phyloP scores from a whole-genome alignment of 2,113 vertebrate genomes.

The Macrotis lagotis region DNA sequence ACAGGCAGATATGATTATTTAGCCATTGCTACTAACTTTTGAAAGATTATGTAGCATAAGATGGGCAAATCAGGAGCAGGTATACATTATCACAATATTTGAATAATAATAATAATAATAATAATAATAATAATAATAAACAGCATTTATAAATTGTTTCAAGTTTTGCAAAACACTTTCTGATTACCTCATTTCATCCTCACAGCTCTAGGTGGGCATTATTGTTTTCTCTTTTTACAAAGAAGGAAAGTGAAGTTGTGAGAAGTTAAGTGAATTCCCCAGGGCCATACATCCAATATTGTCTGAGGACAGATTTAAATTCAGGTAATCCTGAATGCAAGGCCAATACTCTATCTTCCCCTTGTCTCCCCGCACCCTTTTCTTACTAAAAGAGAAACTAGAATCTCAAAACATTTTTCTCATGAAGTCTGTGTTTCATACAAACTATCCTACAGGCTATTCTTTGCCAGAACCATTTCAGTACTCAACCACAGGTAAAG shows the following conservation, averaged over 20 bases:
- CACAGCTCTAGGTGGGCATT: neutral
- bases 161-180: too few relatives aligned
- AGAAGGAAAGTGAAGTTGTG: neutral
- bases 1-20: too few relatives aligned
- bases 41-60: too few relatives aligned
- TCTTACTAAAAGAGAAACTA: neutral
- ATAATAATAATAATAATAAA: too few relatives aligned
- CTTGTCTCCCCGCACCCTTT: too few relatives aligned
- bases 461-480: neutral
- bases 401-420: neutral
- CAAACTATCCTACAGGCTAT: neutral
- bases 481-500: too few relatives aligned
- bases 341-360: neutral
- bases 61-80: too few relatives aligned
- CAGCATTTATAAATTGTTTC: too few relatives aligned
- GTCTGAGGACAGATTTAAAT: neutral
- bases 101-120: too few relatives aligned
- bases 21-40: too few relatives aligned
- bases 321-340: neutral
- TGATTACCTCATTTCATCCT: too few relatives aligned
- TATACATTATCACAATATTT: too few relatives aligned
- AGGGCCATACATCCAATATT: neutral
- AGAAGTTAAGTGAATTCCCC: neutral
- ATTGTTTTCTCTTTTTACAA: neutral
- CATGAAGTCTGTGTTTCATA: neutral